Percentiles rank a stretch among this genome's conserved stretches.
phyloP scores from a whole-genome alignment of 2,797 vertebrate genomes.

The Hypotaenidia okinawae region DNA sequence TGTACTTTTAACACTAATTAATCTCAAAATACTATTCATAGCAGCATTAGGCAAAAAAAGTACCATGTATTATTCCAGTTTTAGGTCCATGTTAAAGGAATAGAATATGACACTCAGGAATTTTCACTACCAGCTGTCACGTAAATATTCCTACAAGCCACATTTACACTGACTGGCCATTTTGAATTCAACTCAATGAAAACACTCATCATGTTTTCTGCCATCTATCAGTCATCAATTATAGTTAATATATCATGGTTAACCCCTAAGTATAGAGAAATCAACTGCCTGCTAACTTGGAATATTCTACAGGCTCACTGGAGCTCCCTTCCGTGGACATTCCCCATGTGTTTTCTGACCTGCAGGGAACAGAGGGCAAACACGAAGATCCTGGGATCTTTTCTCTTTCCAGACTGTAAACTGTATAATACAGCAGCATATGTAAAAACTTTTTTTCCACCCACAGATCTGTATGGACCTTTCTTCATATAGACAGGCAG shows the following conservation, averaged over 20 bases:
- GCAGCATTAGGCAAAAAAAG: background rate
- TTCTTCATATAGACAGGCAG: background rate
- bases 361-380: background rate
- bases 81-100: background rate
- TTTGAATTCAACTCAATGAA: background rate
- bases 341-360: background rate
- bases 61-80: background rate
- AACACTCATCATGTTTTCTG: background rate
- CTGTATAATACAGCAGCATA: background rate
- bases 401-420: background rate
- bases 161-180: background rate
- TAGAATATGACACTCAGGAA: background rate
- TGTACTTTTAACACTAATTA: background rate
- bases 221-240: background rate
- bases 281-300: background rate
- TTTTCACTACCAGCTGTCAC: background rate
- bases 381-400: background rate
- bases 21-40: background rate
- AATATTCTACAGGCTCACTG: background rate
- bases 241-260: background rate
- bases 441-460: background rate
- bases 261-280: background rate
- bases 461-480: background rate
- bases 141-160: background rate
- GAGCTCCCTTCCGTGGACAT: background rate